Percentiles rank a stretch among this genome's conserved stretches.
phyloP scores from a whole-genome alignment of 2,113 vertebrate genomes.

The Nestor notabilis region DNA sequence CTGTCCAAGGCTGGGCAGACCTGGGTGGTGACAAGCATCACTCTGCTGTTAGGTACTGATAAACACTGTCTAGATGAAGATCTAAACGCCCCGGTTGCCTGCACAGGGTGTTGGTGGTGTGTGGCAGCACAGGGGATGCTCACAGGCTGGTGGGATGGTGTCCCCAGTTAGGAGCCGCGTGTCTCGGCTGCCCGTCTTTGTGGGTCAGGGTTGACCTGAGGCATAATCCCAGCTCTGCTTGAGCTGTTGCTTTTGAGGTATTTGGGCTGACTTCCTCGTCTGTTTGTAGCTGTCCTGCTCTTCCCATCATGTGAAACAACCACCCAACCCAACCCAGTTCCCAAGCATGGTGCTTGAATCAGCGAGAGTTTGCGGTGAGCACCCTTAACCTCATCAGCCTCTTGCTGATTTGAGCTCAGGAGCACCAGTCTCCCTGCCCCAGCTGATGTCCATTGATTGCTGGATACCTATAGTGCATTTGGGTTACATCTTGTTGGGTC shows the following conservation, averaged over 20 bases:
- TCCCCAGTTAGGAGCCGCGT: fast-evolving
- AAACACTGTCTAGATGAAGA: not conserved
- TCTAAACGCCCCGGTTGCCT: not conserved
- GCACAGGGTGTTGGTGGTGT: fast-evolving
- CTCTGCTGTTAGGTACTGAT: not conserved
- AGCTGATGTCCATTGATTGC: not conserved
- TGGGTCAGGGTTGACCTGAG: not conserved
- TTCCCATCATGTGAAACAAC: not conserved
- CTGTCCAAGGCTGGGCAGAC: not conserved
- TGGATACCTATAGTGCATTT: not conserved
- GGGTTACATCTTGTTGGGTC: not conserved
- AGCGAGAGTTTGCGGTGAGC: not conserved
- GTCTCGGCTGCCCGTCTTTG: not conserved
- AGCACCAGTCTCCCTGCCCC: not conserved
- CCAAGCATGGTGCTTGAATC: fast-evolving
- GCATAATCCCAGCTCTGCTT: not conserved
- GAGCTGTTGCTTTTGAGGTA: not conserved
- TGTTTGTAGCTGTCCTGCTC: not conserved
- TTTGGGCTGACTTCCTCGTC: not conserved
- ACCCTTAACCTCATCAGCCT: not conserved
- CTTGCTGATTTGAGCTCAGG: not conserved
- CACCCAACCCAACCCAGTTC: not conserved
- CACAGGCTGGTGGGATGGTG: fast-evolving
- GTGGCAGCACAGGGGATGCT: not conserved
- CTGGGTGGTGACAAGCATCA: not conserved